A percentile compares a stretch with the other conserved stretches of the same genome.
These are phyloP conservation scores for Otocyon megalotis DNA, from an alignment of 2,113 vertebrate species.

Conservation along the genomic window DNA sequence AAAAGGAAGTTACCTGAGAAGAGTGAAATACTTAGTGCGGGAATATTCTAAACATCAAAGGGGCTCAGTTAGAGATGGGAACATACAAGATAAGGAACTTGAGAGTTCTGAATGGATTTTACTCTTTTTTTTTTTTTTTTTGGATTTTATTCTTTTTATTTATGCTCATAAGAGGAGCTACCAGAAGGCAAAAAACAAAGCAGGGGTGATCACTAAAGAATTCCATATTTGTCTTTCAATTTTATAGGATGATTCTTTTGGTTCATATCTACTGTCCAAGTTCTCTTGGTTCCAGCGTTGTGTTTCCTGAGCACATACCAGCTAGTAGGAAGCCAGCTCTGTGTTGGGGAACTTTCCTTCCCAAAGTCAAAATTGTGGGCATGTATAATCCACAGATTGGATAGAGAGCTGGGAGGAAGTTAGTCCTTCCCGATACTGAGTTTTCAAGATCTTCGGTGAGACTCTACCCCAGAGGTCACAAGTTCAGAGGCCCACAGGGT, in stretches of 20 bases:
- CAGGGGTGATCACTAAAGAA: not conserved
- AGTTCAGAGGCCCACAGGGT: not conserved
- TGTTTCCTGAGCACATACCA: not conserved
- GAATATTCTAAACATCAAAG: not conserved
- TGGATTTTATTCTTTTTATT: not conserved
- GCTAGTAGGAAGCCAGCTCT: not conserved
- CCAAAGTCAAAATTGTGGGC: not conserved
- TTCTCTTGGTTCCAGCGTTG: not conserved
- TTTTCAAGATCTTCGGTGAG: not conserved
- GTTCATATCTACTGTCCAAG: not conserved
- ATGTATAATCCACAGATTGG: not conserved
- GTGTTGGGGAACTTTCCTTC: not conserved
- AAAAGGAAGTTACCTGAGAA: not conserved
- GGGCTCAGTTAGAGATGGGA: not conserved
- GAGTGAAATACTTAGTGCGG: not conserved
- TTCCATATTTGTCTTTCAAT: not conserved
- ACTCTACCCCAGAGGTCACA: not conserved
- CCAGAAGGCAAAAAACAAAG: not conserved
- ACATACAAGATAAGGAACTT: not conserved
- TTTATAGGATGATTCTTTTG: not conserved
- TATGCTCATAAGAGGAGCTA: not conserved
- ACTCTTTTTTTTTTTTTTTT: not conserved
- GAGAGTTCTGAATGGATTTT: not conserved
- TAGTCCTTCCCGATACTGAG: not conserved
- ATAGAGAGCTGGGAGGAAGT: not conserved